Base-by-base conservation (phyloP, 2,888 invertebrate species). In the Latrodectus hesperus region DNA sequence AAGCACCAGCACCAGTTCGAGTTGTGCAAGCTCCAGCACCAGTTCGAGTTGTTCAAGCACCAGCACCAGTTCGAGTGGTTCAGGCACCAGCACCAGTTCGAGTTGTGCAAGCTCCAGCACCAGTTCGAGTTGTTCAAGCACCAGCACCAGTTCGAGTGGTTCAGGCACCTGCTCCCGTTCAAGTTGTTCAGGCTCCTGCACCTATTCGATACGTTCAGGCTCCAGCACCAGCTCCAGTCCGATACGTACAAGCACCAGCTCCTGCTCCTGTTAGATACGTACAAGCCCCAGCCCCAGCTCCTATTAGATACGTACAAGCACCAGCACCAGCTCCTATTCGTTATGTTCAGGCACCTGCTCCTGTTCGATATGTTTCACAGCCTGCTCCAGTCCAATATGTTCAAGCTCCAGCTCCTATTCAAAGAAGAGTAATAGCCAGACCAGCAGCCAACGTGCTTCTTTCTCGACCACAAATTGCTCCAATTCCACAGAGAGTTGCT, bases 361-460 rank as follows among this genome's bases (percentile, higher is more conserved):
- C 67, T 6, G 22, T 67, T 67, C 67, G 67, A 22, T 22, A 22
- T 22, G 55, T 55, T 14, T 12, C 14, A 12, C 55, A 55, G 14
- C 55, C 55, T 12, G 55, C 55, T 55, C 55, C 55, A n/a, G 67
- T 22, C 17, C 67, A 9, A 17, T 12, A 16, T 22, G n/a, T 67
- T 17, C 51, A 11, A n/a, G 22, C 16, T 10, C 55, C 55, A 22
- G 51, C 72, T 51, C 49, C 51, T 8, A 53, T 73, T 73, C 17
- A 75, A 9, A 17, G 68, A 51, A 67, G 85, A 52, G 22, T 22
- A 22, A 22, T 22, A 22, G 22, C 22, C 22, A 17, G 86, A 70
- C 81, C 81, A 55, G 86, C 76, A 52, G 86, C 81, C 1, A 52
- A 72, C 14, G 81, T 86, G 53, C 55, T 86, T 11, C 22, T 22